Percentiles rank a stretch among this genome's conserved stretches.
Evolutionary conservation across 2,888 invertebrate species (phyloP).

Genomic region (Clunio marinus): DNA sequence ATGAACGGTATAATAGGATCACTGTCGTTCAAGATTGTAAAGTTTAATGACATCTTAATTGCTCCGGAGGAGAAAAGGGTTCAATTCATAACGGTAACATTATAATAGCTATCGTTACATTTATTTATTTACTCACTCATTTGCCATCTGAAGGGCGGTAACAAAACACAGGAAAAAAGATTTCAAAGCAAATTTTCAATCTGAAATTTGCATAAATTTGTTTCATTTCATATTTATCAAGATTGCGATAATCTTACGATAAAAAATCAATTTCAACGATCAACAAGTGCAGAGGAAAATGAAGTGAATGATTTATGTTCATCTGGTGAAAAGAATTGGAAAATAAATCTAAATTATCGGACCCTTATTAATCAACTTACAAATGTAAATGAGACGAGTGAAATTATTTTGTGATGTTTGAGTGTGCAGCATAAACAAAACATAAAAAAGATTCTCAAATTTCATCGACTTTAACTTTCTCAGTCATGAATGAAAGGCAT

Average conservation of each 20-base stretch:
- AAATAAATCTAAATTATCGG: slow-evolving; percentile 2
- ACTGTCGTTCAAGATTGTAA: not conserved
- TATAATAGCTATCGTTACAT: too few species aligned
- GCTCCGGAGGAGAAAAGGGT: not conserved
- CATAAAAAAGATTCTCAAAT: not conserved
- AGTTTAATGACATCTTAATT: slow-evolving; percentile 13
- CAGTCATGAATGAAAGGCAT: not conserved
- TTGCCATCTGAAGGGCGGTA: too few species aligned
- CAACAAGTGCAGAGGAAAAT: too few species aligned
- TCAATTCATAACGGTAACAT: not conserved
- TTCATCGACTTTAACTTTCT: slow-evolving; percentile 5
- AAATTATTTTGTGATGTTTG: not conserved
- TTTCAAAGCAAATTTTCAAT: too few species aligned
- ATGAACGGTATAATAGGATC: slow-evolving; percentile 17
- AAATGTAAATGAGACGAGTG: not conserved
- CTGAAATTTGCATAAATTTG: too few species aligned
- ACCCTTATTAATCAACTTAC: slow-evolving; percentile 11
- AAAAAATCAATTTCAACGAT: not conserved
- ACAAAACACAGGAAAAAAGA: too few species aligned
- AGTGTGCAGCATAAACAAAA: not conserved
- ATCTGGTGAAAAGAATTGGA: not conserved
- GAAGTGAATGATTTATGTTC: not conserved
- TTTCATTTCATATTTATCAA: too few species aligned
- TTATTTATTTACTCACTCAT: too few species aligned
- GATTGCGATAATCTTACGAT: not conserved